Evolutionary conservation across 2,797 vertebrate genomes (phyloP), one percentile per base, ranked within the genome.

Genomic region (Melanotaenia maccullochi): DNA sequence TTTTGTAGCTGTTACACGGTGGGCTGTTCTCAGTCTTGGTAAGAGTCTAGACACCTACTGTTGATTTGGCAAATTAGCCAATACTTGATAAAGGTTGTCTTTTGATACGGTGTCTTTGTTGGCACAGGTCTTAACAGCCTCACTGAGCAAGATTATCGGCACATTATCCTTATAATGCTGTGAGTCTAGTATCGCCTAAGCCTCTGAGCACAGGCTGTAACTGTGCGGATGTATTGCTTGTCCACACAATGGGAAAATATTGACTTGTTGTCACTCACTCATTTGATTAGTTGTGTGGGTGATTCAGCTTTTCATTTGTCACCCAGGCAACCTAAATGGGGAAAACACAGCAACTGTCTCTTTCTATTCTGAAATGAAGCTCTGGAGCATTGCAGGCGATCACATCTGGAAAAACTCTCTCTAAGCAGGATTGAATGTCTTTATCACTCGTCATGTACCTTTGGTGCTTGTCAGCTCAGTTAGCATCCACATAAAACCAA

Each of bases 231-330:
- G 65, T 82, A 87, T 87, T 88, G 71, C 86, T 88, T 87, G 86
- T 91, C 89, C 85, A 69, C 90, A 92, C 88, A 91, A 91, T 90
- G 88, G 87, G 83, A 91, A 90, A 88, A 87, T 91, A 94, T 91
- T 93, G 90, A 93, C 89, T 91, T 89, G 78, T 91, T 90, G 90
- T 90, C 90, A 88, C 83, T 89, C 89, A 85, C 62, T 92, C 84
- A 91, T 93, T 91, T 90, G 90, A 92, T 92, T 89, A 91, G 81
- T 89, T 83, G 87, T 72, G 84, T 56, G 58, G 80, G 78, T 73
- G 83, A 91, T 88, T 85, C 85, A 86, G 86, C 84, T 92, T 91
- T 91, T 93, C 85, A 90, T 92, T 90, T 89, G 90, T 92, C 83
- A 80, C 87, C 87, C 51, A 81, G 87, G 88, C 79, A 91, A 93